phyloP scores from a whole-genome alignment of 1,140 invertebrate genomes.

The Colletes gigas region DNA sequence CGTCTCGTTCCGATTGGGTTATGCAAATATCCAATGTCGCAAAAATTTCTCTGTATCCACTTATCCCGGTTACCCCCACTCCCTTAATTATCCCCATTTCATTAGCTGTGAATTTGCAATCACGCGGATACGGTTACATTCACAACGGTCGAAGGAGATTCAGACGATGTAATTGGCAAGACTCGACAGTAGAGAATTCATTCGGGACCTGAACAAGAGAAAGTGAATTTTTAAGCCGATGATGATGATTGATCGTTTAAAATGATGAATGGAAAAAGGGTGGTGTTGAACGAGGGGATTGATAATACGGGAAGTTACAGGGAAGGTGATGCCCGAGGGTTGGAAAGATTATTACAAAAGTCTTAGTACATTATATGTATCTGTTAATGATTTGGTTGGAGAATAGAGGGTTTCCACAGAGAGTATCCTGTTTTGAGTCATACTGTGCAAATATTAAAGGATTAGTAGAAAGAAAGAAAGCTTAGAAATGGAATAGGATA shows the following conservation, averaged over 20 bases:
- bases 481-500: no score
- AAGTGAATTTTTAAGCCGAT: background rate
- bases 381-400: background rate
- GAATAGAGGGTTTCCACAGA: no score
- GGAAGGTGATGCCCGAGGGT: background rate
- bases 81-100: slow-evolving; percentile 46
- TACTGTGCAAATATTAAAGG: no score
- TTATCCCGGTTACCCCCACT: no score
- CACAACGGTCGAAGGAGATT: background rate
- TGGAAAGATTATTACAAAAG: background rate
- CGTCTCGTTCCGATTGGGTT: no score
- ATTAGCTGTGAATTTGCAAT: background rate
- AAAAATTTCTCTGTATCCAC: slow-evolving; percentile 29
- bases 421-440: no score
- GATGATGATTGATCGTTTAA: slow-evolving; percentile 37
- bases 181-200: background rate
- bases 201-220: background rate
- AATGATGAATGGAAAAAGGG: slow-evolving; percentile 24
- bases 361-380: background rate
- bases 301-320: slow-evolving; percentile 12
- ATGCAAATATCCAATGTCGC: background rate
- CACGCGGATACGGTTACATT: background rate
- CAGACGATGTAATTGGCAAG: background rate
- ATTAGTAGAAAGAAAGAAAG: no score
- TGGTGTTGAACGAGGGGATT: slow-evolving; percentile 1